Percentiles rank a stretch among this genome's conserved stretches.
Conservation (phyloP, 2,113 vertebrate species). For the Oenanthe melanoleuca region DNA sequence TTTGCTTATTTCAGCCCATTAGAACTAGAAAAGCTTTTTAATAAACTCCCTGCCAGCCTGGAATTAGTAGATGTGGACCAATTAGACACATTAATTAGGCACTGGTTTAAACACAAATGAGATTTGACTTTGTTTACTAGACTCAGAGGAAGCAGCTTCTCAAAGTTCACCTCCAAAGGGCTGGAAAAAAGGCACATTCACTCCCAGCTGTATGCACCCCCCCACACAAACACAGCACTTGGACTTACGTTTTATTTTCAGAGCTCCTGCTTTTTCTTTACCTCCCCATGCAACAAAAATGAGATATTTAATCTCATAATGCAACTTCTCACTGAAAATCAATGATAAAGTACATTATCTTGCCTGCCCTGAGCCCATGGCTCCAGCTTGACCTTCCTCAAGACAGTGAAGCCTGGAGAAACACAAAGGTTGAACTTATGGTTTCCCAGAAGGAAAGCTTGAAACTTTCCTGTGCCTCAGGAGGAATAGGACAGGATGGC, state of each 20-base stretch:
- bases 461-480: not conserved
- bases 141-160: not conserved
- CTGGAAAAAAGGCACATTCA: fast-evolving
- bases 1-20: conserved; percentile 13
- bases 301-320: conserved; percentile 58
- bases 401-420: fast-evolving
- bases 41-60: not conserved
- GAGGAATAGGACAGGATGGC: not conserved
- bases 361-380: not conserved
- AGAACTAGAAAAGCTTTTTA: conserved; percentile 32
- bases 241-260: not conserved
- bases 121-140: not conserved
- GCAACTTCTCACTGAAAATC: conserved; percentile 48
- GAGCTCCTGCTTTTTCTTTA: not conserved
- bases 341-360: conserved; percentile 31
- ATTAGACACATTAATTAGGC: conserved; percentile 15
- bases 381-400: conserved; percentile 15
- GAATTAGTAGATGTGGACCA: conserved; percentile 1
- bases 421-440: not conserved
- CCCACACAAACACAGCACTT: not conserved
- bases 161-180: conserved; percentile 14
- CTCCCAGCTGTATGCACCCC: not conserved
- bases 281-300: conserved; percentile 48
- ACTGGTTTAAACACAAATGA: conserved; percentile 21
- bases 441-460: not conserved